Evolutionary conservation across 2,888 invertebrate genomes (phyloP), one percentile per base, ranked within the genome.

Genomic region (Lacanobia wlatinum): DNA sequence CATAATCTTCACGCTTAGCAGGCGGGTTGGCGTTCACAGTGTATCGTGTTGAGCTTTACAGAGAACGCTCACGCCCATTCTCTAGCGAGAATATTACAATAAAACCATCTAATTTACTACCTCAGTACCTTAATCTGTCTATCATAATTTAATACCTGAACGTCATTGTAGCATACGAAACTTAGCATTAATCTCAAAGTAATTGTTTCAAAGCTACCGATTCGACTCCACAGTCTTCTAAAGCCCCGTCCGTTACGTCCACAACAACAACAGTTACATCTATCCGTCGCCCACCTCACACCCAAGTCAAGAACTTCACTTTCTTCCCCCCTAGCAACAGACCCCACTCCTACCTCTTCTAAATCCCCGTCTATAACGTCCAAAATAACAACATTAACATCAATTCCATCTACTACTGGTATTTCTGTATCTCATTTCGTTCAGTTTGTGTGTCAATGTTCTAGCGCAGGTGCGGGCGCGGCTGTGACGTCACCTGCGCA

Each of bases 391-490:
- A 70, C 55, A 63, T 52, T 73, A 62, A 66, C 60, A 78, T 28
- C 28, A 46, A 48, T 56, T 23, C 58, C 9, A 23, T 18, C 62
- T 9, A 10, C 14, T 43, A 48, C 55, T 50, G 46, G 70, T 68
- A 66, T 72, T 61, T 60, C 34, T 70, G 83, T 50, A 50, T 56
- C 61, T 73, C 72, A 68, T 76, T 76, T 58, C 65, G 71, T 43
- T 63, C 61, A 61, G 76, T 85, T 86, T 77, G 84, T 87, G 83
- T 87, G 87, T 87, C 87, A 85, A 87, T 87, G 85, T 76, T 86
- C 84, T 66, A 60, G 80, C 66, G 75, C 78, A 76, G 76, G 72
- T 84, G 86, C 86, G 87, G 84, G 84, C 84, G 86, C 84, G 84
- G 70, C 74, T 65, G 52, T 87, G 87, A 88, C 88, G 89, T 88